phyloP scores from a whole-genome alignment of 2,113 vertebrate species.

The Pao palembangensis region DNA sequence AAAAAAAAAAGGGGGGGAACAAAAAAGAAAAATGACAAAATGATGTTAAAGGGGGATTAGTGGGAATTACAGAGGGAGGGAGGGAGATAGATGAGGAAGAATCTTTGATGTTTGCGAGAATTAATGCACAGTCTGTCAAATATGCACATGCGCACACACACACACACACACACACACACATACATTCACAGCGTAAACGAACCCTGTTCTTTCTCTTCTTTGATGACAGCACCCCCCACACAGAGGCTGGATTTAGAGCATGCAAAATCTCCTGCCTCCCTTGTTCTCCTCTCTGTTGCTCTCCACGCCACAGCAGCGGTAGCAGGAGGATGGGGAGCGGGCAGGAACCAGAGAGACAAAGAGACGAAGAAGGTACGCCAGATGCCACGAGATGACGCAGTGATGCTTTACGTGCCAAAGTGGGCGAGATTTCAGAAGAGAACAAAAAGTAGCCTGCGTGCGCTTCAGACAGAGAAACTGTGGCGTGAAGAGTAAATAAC shows the following conservation, averaged over 20 bases:
- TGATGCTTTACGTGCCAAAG: slow-evolving; percentile 52
- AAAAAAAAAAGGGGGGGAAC: slow-evolving; percentile 12
- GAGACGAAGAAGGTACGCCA: slow-evolving; percentile 24
- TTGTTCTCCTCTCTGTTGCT: slow-evolving; percentile 50
- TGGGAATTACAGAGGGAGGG: slow-evolving; percentile 45
- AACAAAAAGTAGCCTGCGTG: slow-evolving; percentile 13
- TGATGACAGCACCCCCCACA: slow-evolving; percentile 66
- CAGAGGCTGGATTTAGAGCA: slow-evolving; percentile 75
- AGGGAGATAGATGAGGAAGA: slow-evolving; percentile 44
- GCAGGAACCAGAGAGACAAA: slow-evolving; percentile 8
- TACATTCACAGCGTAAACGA: slow-evolving; percentile 41
- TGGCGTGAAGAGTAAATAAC: slow-evolving; percentile 54
- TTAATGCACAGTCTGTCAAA: slow-evolving; percentile 43
- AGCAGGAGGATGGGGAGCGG: slow-evolving; percentile 16
- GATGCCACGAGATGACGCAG: slow-evolving; percentile 53
- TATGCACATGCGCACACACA: slow-evolving; percentile 18
- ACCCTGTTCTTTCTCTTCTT: slow-evolving; percentile 56
- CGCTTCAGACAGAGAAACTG: background rate
- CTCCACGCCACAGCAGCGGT: slow-evolving; percentile 39
- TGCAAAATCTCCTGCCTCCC: slow-evolving; percentile 76
- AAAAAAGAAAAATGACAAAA: slow-evolving; percentile 52
- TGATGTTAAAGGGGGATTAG: slow-evolving; percentile 56
- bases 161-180: background rate
- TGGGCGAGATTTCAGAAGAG: slow-evolving; percentile 32
- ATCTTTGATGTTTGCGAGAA: slow-evolving; percentile 62